These are phyloP conservation scores for Lucilia cuprina DNA, from an alignment of 1,140 invertebrate species.

Conservation along the genomic window DNA sequence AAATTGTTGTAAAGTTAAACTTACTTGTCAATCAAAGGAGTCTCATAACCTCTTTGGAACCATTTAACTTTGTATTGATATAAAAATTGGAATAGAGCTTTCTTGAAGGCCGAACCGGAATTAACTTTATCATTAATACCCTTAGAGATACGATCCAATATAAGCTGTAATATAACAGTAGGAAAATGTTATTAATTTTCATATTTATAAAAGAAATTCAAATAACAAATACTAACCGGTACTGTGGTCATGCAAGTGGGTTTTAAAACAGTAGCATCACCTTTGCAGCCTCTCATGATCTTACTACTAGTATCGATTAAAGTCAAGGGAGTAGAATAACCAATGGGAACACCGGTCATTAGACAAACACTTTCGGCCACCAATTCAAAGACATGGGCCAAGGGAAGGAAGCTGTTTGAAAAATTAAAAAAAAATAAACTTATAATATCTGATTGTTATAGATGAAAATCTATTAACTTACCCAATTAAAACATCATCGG, in stretches of 20 bases:
- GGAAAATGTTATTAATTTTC: constrained; percentile 20
- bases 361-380: constrained; percentile 79
- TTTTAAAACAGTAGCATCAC: constrained; percentile 88
- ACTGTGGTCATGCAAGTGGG: constrained; percentile 96
- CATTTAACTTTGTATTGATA: constrained; percentile 91
- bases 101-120: constrained; percentile 75
- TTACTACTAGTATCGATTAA: constrained; percentile 95
- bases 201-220: background rate
- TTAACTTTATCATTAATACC: constrained; percentile 91
- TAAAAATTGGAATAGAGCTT: constrained; percentile 88
- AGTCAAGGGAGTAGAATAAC: constrained; percentile 94
- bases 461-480: constrained; percentile 30
- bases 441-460: background rate
- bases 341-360: constrained; percentile 88
- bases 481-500: constrained; percentile 88
- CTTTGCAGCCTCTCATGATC: constrained; percentile 89
- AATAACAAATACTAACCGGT: constrained; percentile 73
- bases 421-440: background rate
- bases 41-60: constrained; percentile 83
- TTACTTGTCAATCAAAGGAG: constrained; percentile 79
- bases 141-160: constrained; percentile 95
- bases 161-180: constrained; percentile 68
- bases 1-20: constrained; percentile 29
- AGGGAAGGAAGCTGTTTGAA: constrained; percentile 77
- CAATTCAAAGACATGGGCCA: constrained; percentile 97